Base-by-base conservation (phyloP, 1,140 invertebrate species). In the Bombus breviceps region DNA sequence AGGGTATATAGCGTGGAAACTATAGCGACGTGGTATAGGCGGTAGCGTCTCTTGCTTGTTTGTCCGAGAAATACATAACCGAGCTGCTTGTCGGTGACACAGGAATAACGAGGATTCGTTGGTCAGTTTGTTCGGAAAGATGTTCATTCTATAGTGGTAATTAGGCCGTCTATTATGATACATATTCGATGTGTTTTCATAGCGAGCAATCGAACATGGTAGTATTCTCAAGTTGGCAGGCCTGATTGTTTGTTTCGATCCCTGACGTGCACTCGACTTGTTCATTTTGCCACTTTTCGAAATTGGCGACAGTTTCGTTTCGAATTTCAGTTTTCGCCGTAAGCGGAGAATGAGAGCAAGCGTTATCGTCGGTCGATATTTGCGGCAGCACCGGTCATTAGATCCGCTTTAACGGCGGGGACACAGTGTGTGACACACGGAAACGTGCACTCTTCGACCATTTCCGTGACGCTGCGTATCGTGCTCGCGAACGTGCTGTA, bases 1-100 rank as follows among this genome's bases (percentile, higher is more conserved):
- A 87, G 83, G 89, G 81, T 87, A 83, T 86, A 83, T 59, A 88
- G 68, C 64, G 78, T 39, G 43, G 86, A 64, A 37, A 74, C 86
- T 84, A 69, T 89, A 79, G 77, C 81, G 88, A 34, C 62, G 41
- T 62, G 10, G 32, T 39, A 18, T 18, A 41, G 2, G 64, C 83
- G 78, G 68, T 64, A 64, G 83, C 68, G 66, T 62, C 71, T 74
- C 57, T 4, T 57, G 39, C 32, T 57, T 76, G 62, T 72, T 81
- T 59, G 68, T 69, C 43, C 43, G 78, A 15, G 66, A 64, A 82
- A 75, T 75, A 77, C 64, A 47, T 34, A 77, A 25, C 4, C 59
- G 22, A 10, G 12, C 32, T 32, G 59, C 59, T 59, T 39, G 82
- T 18, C 64, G 66, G 43, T 59, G 82, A 79, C 53, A 71, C 75